Conservation (phyloP, 2,888 invertebrate species). For the Noctuana brunneofusca region DNA sequence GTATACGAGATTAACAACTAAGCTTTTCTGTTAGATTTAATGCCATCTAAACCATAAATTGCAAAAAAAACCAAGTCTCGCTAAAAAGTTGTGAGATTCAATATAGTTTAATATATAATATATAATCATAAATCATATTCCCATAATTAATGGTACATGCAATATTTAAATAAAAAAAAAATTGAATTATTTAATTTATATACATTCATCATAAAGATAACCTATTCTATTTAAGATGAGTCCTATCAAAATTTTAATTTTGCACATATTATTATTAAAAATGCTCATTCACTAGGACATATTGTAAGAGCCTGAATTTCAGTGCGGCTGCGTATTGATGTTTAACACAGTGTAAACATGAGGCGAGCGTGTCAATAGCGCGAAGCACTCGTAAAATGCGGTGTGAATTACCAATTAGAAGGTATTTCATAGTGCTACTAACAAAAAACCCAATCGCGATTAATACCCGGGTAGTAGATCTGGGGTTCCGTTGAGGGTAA, state of each 20-base stretch:
- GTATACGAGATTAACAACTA: no score
- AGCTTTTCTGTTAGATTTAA: no score
- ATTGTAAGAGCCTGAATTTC: slow-evolving; percentile 18
- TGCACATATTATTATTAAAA: background rate
- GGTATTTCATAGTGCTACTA: slow-evolving; percentile 52
- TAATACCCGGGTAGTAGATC: slow-evolving; percentile 31
- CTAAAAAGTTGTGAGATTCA: no score
- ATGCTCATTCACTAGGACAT: background rate
- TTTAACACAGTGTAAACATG: slow-evolving; percentile 36
- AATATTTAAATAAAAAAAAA: no score
- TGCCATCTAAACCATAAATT: no score
- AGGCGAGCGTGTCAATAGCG: slow-evolving; percentile 31
- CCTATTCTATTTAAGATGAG: no score
- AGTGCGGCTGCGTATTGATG: slow-evolving; percentile 29
- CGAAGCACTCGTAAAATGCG: slow-evolving; percentile 36
- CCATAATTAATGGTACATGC: no score
- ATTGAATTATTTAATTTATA: no score
- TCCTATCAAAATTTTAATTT: background rate
- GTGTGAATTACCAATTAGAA: slow-evolving; percentile 68
- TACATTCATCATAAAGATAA: no score
- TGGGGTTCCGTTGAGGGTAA: slow-evolving; percentile 41
- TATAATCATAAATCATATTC: no score
- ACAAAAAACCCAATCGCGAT: slow-evolving; percentile 43
- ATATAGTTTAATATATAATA: no score
- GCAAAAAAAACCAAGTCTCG: no score